Percentiles rank a stretch among this genome's conserved stretches.
These are phyloP conservation scores for Idaea straminata DNA, from an alignment of 2,888 invertebrate species.

Conservation along the genomic window DNA sequence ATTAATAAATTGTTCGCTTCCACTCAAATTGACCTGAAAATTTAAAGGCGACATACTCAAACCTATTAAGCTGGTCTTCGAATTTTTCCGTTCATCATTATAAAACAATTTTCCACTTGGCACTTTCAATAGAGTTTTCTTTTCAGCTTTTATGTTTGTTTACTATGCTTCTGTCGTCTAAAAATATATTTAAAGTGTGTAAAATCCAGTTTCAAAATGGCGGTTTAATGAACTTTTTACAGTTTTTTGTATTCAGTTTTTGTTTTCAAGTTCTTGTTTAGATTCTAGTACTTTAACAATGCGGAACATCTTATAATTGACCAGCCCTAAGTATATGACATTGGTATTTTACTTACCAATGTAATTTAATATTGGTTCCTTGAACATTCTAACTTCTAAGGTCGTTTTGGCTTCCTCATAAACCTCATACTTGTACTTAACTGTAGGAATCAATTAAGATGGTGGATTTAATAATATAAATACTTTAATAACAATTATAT, in stretches of 20 bases:
- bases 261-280: not conserved
- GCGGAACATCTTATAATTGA: too few species aligned
- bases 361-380: conserved; percentile 15
- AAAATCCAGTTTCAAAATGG: not conserved
- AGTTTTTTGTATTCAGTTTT: not conserved
- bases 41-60: not conserved
- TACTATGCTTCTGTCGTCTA: not conserved
- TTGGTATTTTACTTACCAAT: not conserved
- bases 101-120: not conserved
- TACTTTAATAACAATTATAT: conserved; percentile 8
- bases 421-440: conserved; percentile 38
- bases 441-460: conserved; percentile 21
- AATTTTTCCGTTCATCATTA: not conserved
- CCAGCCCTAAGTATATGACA: too few species aligned
- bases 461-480: conserved; percentile 15
- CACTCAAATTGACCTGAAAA: not conserved
- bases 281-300: not conserved
- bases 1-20: conserved; percentile 15
- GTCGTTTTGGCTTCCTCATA: conserved; percentile 40
- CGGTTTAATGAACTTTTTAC: not conserved
- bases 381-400: conserved; percentile 19
- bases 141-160: not conserved
- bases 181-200: not conserved
- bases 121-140: not conserved
- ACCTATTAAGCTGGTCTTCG: not conserved